These are phyloP conservation scores for Chromobotia macracanthus DNA, from an alignment of 2,797 vertebrate species.

Conservation along the genomic window DNA sequence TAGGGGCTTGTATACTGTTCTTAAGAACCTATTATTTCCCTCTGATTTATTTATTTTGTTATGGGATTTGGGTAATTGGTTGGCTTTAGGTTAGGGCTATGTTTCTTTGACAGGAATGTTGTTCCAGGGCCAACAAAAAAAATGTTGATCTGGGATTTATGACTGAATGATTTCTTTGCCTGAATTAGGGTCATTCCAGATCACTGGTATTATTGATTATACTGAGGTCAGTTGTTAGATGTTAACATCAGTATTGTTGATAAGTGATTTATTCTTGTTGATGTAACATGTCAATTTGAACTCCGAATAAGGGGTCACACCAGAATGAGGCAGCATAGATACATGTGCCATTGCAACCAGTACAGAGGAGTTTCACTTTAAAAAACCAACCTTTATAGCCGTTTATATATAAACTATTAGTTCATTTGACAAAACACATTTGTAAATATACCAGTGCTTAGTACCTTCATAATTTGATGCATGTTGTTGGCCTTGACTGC, in stretches of 20 bases:
- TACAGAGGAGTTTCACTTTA: not conserved
- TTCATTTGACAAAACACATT: not conserved
- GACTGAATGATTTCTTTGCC: not conserved
- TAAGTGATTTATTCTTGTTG: slow-evolving; percentile 18
- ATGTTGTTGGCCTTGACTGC: not conserved
- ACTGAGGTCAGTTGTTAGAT: not conserved
- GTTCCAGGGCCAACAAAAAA: too few species aligned
- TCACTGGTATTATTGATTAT: not conserved
- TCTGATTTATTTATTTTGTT: too few species aligned
- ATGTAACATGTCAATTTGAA: slow-evolving; percentile 18
- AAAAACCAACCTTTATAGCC: too few species aligned
- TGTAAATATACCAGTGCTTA: not conserved
- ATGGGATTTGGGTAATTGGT: too few species aligned
- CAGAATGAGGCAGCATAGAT: not conserved
- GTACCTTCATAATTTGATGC: not conserved
- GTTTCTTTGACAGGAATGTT: not conserved
- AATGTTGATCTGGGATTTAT: too few species aligned
- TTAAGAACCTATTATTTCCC: slow-evolving; percentile 3
- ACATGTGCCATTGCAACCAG: not conserved
- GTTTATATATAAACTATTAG: not conserved
- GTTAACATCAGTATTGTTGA: not conserved
- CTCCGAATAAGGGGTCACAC: slow-evolving; percentile 8
- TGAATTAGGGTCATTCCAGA: not conserved
- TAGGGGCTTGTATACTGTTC: not conserved
- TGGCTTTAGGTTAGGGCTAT: not conserved